phyloP scores from a whole-genome alignment of 2,797 vertebrate species.

The Lateolabrax maculatus region DNA sequence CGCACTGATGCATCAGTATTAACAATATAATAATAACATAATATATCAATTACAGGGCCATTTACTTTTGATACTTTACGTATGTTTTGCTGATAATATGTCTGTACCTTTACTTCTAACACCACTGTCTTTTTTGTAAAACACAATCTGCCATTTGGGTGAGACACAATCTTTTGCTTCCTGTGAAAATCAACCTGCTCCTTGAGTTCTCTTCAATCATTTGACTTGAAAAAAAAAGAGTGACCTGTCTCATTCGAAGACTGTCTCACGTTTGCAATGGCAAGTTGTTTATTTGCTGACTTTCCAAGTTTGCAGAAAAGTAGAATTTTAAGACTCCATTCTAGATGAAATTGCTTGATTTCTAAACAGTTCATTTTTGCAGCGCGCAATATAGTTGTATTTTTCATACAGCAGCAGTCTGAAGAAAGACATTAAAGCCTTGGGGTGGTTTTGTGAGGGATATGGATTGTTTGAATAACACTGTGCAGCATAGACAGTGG shows the following conservation, averaged over 20 bases:
- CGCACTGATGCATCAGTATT: not conserved
- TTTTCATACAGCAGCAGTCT: conserved; percentile 45
- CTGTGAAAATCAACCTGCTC: not conserved
- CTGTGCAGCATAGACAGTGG: conserved; percentile 46
- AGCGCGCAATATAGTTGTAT: conserved; percentile 5
- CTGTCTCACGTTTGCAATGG: not conserved
- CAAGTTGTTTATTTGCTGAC: conserved; percentile 31
- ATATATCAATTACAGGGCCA: not conserved
- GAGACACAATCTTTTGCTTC: not conserved
- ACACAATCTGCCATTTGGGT: not conserved
- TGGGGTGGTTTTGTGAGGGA: conserved; percentile 52
- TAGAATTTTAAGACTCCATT: conserved; percentile 7
- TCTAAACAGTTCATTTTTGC: conserved; percentile 29
- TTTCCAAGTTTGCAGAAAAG: conserved; percentile 46
- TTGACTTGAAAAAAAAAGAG: conserved; percentile 1
- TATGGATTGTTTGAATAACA: conserved; percentile 70
- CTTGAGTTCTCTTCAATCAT: conserved; percentile 20
- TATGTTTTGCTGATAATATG: not conserved
- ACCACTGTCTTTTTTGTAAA: not conserved
- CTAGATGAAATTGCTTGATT: conserved; percentile 35
- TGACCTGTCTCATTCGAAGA: conserved; percentile 36
- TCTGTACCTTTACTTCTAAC: not conserved
- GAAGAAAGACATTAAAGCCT: conserved; percentile 53
- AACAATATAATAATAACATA: not conserved
- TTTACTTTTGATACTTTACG: not conserved